These are phyloP conservation scores for Cydia fagiglandana DNA, from an alignment of 1,140 invertebrate species.

Conservation along the genomic window DNA sequence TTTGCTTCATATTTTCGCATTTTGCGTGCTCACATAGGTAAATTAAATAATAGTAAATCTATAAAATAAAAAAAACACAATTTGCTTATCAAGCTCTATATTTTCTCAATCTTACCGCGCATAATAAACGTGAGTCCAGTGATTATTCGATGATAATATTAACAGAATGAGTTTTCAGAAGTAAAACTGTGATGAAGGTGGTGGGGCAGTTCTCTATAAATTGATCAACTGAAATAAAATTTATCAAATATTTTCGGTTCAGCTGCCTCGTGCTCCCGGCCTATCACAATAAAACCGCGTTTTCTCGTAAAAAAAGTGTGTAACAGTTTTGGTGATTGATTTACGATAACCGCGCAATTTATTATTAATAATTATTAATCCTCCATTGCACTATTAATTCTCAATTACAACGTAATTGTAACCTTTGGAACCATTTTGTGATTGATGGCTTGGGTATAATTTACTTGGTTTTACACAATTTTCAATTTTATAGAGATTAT, in stretches of 20 bases:
- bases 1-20: too few relatives aligned
- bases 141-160: too few relatives aligned
- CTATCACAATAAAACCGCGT: slow-evolving; percentile 12
- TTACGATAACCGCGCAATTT: slow-evolving; percentile 26
- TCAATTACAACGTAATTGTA: slow-evolving; percentile 28
- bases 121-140: too few relatives aligned
- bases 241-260: neutral
- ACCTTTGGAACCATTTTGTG: slow-evolving; percentile 19
- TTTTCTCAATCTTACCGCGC: too few relatives aligned
- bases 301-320: slow-evolving; percentile 31
- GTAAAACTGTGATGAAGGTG: too few relatives aligned
- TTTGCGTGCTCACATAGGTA: too few relatives aligned
- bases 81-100: too few relatives aligned
- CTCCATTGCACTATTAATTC: slow-evolving; percentile 29
- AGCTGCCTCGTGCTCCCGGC: neutral
- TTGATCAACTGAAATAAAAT: neutral
- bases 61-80: too few relatives aligned
- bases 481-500: neutral
- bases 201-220: too few relatives aligned
- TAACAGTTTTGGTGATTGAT: slow-evolving; percentile 32
- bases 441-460: slow-evolving; percentile 1
- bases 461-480: neutral
- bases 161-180: too few relatives aligned
- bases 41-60: too few relatives aligned
- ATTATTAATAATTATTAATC: slow-evolving; percentile 28